Base-by-base conservation (phyloP, 2,797 vertebrate species). In the Diglossa cyanea region DNA sequence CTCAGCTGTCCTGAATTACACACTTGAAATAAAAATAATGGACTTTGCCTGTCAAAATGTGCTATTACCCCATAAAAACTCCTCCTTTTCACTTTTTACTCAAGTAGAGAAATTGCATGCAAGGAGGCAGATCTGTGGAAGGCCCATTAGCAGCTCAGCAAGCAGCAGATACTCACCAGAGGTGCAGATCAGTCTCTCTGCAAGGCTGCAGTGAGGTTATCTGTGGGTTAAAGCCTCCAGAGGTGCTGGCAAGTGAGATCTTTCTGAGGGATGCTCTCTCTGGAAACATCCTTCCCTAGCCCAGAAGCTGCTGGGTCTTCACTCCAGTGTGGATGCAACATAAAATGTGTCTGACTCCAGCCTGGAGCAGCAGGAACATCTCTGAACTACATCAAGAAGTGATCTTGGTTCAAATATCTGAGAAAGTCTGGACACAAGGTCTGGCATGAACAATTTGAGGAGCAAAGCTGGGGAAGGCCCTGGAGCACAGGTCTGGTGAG, bases 21-120 rank as follows among this genome's bases (percentile, higher is more conserved):
- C 31, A 51, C 71, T 47, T 77, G 55, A 87, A 89, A 93, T 85
- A 73, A 93, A 95, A 93, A 85, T 94, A 89, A 91, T 55, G 71
- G 85, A 70, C 71, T 89, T 89, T 58, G 25, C 67, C 84, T 89
- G 81, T 93, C 84, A 78, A 70, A 84, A 54, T 72, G 17, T 87
- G 67, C 42, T 91, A 73, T 91, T 92, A 68, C 44, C 25, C 63
- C 35, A 40, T 89, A 89, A 72, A 83, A 83, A 53, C 13, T 72
- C 75, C 73, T 31, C 25, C 85, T 84, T 85, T 91, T 31, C 63
- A 54, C n/a, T 89, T 95, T 45, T 87, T 70, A 10, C 51, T 89
- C 28, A 35, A n/a, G 65, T 20, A 35, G 71, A 74, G 73, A 74
- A 62, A 84, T 75, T n/a, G 37, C 57, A 50, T 54, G 50, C 50